Percentiles rank a stretch among this genome's conserved stretches.
Evolutionary conservation across 2,888 invertebrate genomes (phyloP).

Genomic region (Heliconius charithonia): DNA sequence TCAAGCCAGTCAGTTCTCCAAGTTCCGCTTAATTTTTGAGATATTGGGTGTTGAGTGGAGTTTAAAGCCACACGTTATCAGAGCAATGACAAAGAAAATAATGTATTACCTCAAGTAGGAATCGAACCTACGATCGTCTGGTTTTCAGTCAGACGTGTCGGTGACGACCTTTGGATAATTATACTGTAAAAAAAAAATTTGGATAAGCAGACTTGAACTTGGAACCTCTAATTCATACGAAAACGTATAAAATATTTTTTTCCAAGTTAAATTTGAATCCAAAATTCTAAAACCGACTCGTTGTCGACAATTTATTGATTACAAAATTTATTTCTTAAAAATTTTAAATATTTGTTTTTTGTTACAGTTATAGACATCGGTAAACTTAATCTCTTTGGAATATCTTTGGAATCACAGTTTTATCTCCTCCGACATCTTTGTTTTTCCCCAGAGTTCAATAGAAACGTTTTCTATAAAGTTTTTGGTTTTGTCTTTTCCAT

Average conservation of each 20-base stretch:
- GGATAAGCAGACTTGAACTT: too few relatives aligned
- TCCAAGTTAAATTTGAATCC: too few relatives aligned
- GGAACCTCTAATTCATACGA: too few relatives aligned
- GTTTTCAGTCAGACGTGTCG: too few relatives aligned
- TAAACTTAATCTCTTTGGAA: too few relatives aligned
- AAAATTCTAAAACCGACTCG: too few relatives aligned
- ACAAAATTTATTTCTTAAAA: too few relatives aligned
- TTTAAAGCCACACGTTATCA: background rate
- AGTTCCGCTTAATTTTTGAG: background rate
- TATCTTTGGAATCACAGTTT: background rate
- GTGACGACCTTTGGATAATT: too few relatives aligned
- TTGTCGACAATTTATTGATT: too few relatives aligned
- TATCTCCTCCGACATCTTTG: background rate
- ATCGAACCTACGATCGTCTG: background rate
- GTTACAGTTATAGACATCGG: background rate
- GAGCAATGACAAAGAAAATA: background rate
- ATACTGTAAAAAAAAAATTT: too few relatives aligned
- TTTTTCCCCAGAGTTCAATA: constrained; percentile 5
- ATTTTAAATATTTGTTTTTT: background rate
- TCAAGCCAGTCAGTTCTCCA: background rate
- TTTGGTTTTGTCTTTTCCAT: background rate
- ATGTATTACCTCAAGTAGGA: background rate
- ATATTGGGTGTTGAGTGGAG: background rate
- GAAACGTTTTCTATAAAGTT: background rate
- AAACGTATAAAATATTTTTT: too few relatives aligned